These are phyloP conservation scores for Diaprepes abbreviatus DNA, from an alignment of 2,888 invertebrate species.

Conservation along the genomic window DNA sequence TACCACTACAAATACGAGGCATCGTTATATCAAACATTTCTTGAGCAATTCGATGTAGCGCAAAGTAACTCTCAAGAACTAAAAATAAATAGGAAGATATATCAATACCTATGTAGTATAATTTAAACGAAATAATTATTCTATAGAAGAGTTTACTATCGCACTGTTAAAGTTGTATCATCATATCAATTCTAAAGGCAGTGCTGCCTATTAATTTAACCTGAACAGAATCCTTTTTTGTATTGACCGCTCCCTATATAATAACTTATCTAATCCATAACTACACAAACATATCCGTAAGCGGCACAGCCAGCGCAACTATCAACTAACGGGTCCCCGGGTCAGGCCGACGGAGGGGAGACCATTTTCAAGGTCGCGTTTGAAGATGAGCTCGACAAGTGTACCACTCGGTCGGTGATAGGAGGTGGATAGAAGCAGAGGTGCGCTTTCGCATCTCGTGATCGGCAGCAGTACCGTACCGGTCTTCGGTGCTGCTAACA, in stretches of 20 bases:
- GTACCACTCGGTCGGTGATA: slow-evolving; percentile 48
- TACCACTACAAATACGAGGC: too few relatives aligned
- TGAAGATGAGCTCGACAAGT: slow-evolving; percentile 59
- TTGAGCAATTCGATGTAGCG: too few relatives aligned
- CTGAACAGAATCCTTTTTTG: neutral
- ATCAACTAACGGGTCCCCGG: slow-evolving; percentile 36
- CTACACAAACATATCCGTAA: slow-evolving; percentile 42
- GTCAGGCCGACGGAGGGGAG: slow-evolving; percentile 28
- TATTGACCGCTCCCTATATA: slow-evolving; percentile 32
- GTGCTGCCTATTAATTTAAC: too few relatives aligned
- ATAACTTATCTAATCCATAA: slow-evolving; percentile 36
- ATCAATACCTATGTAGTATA: too few relatives aligned
- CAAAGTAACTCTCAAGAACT: too few relatives aligned
- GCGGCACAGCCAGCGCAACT: slow-evolving; percentile 36
- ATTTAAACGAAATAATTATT: too few relatives aligned
- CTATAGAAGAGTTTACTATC: too few relatives aligned
- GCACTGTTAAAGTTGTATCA: too few relatives aligned
- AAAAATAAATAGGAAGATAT: too few relatives aligned
- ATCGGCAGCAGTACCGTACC: slow-evolving; percentile 13
- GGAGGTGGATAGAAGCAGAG: neutral
- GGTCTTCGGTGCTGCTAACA: neutral
- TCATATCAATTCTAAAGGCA: too few relatives aligned
- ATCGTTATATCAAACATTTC: too few relatives aligned
- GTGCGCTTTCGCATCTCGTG: slow-evolving; percentile 16
- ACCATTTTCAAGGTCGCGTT: slow-evolving; percentile 57